A percentile compares a stretch with the other conserved stretches of the same genome.
Evolutionary conservation across 2,888 invertebrate species (phyloP).

Genomic region (Anaspis maculata): DNA sequence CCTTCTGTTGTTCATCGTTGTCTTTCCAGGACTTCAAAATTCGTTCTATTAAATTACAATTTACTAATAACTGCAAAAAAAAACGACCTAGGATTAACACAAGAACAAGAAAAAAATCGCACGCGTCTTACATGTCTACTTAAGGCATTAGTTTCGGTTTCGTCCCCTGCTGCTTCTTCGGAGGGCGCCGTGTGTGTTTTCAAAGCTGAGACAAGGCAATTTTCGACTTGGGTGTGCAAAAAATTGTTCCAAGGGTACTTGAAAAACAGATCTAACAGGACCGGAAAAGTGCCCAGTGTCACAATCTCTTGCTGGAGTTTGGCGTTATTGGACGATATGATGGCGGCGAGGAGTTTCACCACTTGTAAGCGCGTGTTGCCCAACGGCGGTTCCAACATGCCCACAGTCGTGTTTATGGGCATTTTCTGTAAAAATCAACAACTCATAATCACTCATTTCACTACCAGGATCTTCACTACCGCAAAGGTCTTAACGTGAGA

Average conservation of each 20-base stretch:
- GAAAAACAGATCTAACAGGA: slow-evolving; percentile 80
- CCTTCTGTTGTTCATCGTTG: slow-evolving; percentile 72
- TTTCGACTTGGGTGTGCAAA: slow-evolving; percentile 82
- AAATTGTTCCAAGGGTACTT: slow-evolving; percentile 91
- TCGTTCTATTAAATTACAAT: slow-evolving; percentile 71
- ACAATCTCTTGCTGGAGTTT: slow-evolving; percentile 61
- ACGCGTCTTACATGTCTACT: slow-evolving; percentile 46
- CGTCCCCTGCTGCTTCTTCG: slow-evolving; percentile 31
- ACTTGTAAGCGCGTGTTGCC: slow-evolving; percentile 75
- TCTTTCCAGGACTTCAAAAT: slow-evolving; percentile 76
- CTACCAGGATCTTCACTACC: too few relatives aligned
- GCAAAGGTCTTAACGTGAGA: too few relatives aligned
- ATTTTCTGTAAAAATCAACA: slow-evolving; percentile 45
- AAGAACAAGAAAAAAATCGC: slow-evolving; percentile 6
- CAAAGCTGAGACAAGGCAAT: slow-evolving; percentile 67
- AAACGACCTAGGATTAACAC: slow-evolving; percentile 11
- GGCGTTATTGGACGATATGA: slow-evolving; percentile 64
- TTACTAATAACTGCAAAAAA: slow-evolving; percentile 46
- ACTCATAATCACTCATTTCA: background rate
- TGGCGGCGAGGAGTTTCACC: slow-evolving; percentile 67
- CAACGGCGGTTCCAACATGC: slow-evolving; percentile 63
- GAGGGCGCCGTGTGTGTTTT: slow-evolving; percentile 27
- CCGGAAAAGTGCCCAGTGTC: slow-evolving; percentile 47
- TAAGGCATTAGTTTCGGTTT: slow-evolving; percentile 45
- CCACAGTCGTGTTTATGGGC: slow-evolving; percentile 60